A percentile compares a stretch with the other conserved stretches of the same genome.
Conservation (phyloP, 2,113 vertebrate species). For the Lathamus discolor region DNA sequence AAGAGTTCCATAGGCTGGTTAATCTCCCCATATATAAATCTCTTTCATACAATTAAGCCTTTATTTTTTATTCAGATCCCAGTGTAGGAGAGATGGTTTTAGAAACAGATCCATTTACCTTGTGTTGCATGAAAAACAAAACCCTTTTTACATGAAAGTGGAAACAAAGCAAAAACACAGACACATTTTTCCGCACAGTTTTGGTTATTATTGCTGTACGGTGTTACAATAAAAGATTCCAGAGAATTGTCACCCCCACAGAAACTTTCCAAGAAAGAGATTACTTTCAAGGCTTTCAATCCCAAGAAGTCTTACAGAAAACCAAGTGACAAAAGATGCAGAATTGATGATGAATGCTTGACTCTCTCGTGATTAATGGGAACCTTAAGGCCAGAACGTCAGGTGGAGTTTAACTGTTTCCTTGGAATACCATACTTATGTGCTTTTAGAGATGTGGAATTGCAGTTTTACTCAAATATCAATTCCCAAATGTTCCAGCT, state of each 20-base stretch:
- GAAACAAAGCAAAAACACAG: background rate
- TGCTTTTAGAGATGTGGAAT: background rate
- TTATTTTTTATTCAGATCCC: background rate
- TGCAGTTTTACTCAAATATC: background rate
- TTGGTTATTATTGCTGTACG: background rate
- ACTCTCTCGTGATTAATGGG: background rate
- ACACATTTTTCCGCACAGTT: background rate
- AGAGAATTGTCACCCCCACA: background rate
- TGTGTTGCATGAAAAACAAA: background rate
- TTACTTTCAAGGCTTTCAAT: background rate
- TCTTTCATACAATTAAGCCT: constrained; percentile 23
- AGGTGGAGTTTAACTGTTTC: background rate
- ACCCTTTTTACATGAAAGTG: background rate
- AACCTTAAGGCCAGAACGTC: background rate
- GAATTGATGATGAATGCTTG: background rate
- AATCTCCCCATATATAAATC: constrained; percentile 27
- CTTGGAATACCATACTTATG: background rate
- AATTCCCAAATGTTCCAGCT: background rate
- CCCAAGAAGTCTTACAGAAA: background rate
- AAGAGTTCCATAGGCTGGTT: background rate
- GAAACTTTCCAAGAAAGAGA: background rate
- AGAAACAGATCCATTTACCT: constrained; percentile 13
- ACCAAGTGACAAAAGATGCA: background rate
- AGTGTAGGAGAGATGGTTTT: background rate
- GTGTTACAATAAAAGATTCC: background rate